Evolutionary conservation across 2,797 vertebrate species (phyloP), one percentile per base, ranked within the genome.

Genomic region (Hippoglossus hippoglossus): DNA sequence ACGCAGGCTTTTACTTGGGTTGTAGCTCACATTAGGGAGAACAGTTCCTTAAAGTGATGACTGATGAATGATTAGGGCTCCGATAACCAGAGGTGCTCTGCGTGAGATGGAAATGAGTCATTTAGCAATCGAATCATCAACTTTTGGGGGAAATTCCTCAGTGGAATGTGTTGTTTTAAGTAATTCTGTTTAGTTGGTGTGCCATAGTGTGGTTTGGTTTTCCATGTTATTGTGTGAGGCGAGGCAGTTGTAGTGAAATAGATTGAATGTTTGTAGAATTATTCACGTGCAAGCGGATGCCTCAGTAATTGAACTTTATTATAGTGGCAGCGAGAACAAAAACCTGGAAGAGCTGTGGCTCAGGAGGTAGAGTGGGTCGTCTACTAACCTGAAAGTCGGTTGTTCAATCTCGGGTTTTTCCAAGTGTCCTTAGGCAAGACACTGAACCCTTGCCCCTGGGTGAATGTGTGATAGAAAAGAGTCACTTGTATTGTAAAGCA

Each of bases 11-110:
- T 82, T 69, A 26, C 84, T 79, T 56, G 60, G 71, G 62, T 83
- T 71, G 59, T 81, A 87, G 85, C 67, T 89, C 85, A 76, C 72
- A 78, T 81, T 57, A 46, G 68, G 60, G 44, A 76, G 88, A 77
- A 56, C 70, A 75, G 56, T 73, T 75, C 69, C 52, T 63, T 31
- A 54, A 50, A 54, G 36, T 63, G 80, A 79, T 85, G 83, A 79
- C 73, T 78, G 76, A 78, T 78, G 62, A 78, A 61, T 84, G 80
- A 86, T 91, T 84, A 72, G 22, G 19, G 68, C 63, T 79, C 55
- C 62, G 56, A 88, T 61, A 67, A 80, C 61, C 65, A 55, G 80
- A 68, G 66, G 54, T 63, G 80, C 61, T 61, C 36, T 77, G 75
- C n/a, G 47, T 65, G 77, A 86, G 73, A 74, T 64, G 76, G 57